phyloP scores from a whole-genome alignment of 2,797 vertebrate species.

The Nasua narica region DNA sequence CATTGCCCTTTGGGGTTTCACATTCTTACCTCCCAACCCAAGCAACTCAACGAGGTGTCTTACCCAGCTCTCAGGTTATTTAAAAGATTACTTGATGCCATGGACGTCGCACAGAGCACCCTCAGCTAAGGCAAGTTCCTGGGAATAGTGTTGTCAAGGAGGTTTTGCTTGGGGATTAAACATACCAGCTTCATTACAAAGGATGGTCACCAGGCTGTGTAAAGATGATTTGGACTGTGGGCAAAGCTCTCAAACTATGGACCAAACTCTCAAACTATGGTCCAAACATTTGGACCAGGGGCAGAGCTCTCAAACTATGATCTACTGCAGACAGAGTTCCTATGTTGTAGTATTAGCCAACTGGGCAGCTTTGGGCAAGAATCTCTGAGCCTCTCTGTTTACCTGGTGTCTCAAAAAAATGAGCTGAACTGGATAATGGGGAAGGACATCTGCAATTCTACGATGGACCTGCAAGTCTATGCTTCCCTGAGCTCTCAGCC shows the following conservation, averaged over 20 bases:
- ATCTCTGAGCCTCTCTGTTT: neutral
- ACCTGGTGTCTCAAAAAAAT: neutral
- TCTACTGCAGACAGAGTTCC: neutral
- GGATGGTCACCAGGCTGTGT: fast-evolving
- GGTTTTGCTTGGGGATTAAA: neutral
- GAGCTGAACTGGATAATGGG: neutral
- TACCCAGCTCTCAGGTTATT: neutral
- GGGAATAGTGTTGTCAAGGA: neutral
- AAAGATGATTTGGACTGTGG: fast-evolving
- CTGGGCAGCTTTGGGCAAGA: neutral
- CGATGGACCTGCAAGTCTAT: neutral
- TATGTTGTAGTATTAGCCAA: neutral
- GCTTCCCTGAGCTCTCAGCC: neutral
- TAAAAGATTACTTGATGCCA: neutral
- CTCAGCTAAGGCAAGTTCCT: neutral
- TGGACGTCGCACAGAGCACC: neutral
- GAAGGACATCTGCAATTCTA: neutral
- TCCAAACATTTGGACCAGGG: too few relatives aligned
- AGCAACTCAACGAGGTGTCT: neutral
- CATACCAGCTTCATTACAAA: neutral
- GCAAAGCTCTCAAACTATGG: too few relatives aligned
- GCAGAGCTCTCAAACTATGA: too few relatives aligned
- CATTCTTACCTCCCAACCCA: neutral
- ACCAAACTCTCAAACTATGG: too few relatives aligned
- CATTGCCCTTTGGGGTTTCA: neutral